Percentiles rank a stretch among this genome's conserved stretches.
Conservation (phyloP, 2,113 vertebrate species). For the Cebus imitator region DNA sequence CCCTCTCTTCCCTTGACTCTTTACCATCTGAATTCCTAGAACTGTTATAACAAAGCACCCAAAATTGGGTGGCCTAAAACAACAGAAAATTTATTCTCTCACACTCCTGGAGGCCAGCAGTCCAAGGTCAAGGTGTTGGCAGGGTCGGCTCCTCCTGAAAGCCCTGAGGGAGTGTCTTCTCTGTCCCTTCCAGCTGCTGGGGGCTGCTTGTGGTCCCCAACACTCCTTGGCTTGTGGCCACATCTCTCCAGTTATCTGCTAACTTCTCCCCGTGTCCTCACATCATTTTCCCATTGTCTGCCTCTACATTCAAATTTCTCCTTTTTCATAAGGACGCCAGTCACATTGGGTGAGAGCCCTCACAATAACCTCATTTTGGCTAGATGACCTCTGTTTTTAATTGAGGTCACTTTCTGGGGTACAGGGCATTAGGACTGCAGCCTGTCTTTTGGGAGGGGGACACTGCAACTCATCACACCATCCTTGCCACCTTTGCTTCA, state of each 20-base stretch:
- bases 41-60: neutral
- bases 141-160: neutral
- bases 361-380: neutral
- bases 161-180: neutral
- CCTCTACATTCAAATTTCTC: neutral
- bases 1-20: neutral
- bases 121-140: too few relatives aligned
- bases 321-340: neutral
- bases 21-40: neutral
- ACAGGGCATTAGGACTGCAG: neutral
- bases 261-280: neutral
- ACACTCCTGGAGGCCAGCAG: neutral
- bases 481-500: accelerated
- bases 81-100: neutral
- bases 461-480: neutral
- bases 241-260: neutral
- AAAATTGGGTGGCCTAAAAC: neutral
- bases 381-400: neutral
- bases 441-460: neutral
- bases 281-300: neutral
- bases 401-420: neutral
- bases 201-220: too few relatives aligned
- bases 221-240: neutral
- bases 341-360: too few relatives aligned
- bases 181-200: neutral